Evolutionary conservation across 2,888 invertebrate species (phyloP), one percentile per base, ranked within the genome.

Genomic region (Desoria tigrina): DNA sequence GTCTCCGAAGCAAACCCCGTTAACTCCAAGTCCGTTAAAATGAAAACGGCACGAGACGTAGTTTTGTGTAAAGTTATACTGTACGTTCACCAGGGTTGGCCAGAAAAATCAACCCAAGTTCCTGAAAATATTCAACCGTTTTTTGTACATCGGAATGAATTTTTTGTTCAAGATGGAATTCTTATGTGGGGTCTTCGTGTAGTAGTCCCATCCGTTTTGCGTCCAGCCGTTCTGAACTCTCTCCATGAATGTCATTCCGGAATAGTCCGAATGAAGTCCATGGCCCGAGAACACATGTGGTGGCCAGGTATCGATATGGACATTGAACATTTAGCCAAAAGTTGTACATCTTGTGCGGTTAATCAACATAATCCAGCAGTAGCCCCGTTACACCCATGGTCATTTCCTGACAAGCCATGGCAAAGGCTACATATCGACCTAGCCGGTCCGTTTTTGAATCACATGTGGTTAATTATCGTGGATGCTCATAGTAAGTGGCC

Each of bases 381-480:
- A 26, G 56, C 63, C 7, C 63, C 65, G 11, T 37, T 69, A 0
- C 68, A 69, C 39, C 68, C 68, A 1, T 69, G 68, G 65, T 50
- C 60, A 18, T 69, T 49, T 51, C 65, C 68, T 2, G 60, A 68
- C 16, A 50, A 51, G 11, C 61, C 68, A 3, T 65, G 65, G 68
- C 65, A 65, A 21, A 24, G 68, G 1, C n/a, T n/a, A n/a, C n/a
- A n/a, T n/a, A n/a, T n/a, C n/a, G n/a, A n/a, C n/a, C n/a, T n/a
- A n/a, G n/a, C n/a, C n/a, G n/a, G n/a, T n/a, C n/a, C n/a, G n/a
- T n/a, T n/a, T n/a, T n/a, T n/a, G n/a, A n/a, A n/a, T n/a, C 49
- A 56, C 3, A 65, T 55, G 54, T 71, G 68, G 68, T 37, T 71
- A 0, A 42, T 71, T n/a, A 37, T n/a, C n/a, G n/a, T n/a, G n/a